Evolutionary conservation across 2,888 invertebrate species (phyloP), one percentile per base, ranked within the genome.

Genomic region (Andrena praecox): DNA sequence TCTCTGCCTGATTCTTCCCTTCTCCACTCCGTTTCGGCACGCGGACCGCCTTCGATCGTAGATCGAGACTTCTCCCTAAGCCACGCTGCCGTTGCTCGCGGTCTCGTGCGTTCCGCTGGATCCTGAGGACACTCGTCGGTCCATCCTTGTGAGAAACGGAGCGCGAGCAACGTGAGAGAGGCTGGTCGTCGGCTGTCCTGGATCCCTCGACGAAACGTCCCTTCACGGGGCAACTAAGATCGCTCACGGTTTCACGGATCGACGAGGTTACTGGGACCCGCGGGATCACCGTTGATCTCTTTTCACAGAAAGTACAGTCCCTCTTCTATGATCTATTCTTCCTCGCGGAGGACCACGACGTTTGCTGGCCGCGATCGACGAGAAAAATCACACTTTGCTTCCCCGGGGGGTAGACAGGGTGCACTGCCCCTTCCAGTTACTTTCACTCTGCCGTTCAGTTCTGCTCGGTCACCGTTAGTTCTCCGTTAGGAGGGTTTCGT

Each of bases 91-190:
- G 83, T 78, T 56, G 52, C 59, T 80, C 77, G 77, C 42, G 68
- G 42, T 82, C 59, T 85, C 82, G 78, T 84, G 80, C 76, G 77
- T 82, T 84, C 81, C 86, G 84, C 77, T 75, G 52, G 79, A 75
- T 83, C 67, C 80, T 86, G 86, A 76, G 80, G 84, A 81, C 80
- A 81, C 84, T 82, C 80, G 83, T 83, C 84, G 87, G 88, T 89
- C 89, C 90, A 90, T 90, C 88, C 85, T 86, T 72, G 78, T 79
- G 77, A 59, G 71, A 67, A 76, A 82, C 42, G 24, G 64, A 33
- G 71, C 82, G 68, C 83, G 27, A 24, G 4, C 56, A 20, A 20
- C 52, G n/a, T 6, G 52, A 52, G 64, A 42, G 42, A 42, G 42
- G 42, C 42, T 16, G 42, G 42, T 42, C 42, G 42, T 42, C 42